Conservation (phyloP, 2,797 vertebrate species). For the Danionella dracula region DNA sequence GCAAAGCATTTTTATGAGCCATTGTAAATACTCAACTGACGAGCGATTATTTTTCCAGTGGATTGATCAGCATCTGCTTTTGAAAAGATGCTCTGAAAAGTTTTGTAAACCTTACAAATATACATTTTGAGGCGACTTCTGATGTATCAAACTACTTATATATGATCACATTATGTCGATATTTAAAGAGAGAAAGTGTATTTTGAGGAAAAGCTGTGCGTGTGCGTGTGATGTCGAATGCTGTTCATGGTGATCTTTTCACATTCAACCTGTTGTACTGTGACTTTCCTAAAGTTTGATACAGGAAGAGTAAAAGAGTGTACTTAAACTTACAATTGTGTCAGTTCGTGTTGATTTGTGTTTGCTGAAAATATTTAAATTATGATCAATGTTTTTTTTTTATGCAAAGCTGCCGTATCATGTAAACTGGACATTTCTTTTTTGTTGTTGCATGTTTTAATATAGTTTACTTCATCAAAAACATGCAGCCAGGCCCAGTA, state of each 20-base stretch:
- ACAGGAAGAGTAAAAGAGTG: not conserved
- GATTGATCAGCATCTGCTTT: constrained; percentile 37
- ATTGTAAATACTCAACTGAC: constrained; percentile 33
- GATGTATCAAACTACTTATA: constrained; percentile 28
- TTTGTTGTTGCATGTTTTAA: no score
- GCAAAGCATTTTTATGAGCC: constrained; percentile 45
- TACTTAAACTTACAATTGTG: no score
- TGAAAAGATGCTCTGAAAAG: constrained; percentile 58
- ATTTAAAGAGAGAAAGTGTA: constrained; percentile 47
- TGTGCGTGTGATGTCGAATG: constrained; percentile 47
- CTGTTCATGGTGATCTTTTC: constrained; percentile 31
- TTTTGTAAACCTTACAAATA: constrained; percentile 70
- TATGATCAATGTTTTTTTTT: no score
- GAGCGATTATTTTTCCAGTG: constrained; percentile 48
- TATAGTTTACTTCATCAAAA: no score
- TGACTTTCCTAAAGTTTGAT: constrained; percentile 32
- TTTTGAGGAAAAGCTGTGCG: constrained; percentile 33
- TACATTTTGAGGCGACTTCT: constrained; percentile 40
- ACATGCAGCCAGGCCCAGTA: no score
- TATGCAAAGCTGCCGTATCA: no score
- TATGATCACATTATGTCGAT: constrained; percentile 65
- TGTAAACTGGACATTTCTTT: no score
- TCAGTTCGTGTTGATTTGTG: no score
- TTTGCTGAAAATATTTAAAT: no score
- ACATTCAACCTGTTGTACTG: constrained; percentile 39